Conservation (phyloP, 2,888 invertebrate species). For the Corbicula japonica region DNA sequence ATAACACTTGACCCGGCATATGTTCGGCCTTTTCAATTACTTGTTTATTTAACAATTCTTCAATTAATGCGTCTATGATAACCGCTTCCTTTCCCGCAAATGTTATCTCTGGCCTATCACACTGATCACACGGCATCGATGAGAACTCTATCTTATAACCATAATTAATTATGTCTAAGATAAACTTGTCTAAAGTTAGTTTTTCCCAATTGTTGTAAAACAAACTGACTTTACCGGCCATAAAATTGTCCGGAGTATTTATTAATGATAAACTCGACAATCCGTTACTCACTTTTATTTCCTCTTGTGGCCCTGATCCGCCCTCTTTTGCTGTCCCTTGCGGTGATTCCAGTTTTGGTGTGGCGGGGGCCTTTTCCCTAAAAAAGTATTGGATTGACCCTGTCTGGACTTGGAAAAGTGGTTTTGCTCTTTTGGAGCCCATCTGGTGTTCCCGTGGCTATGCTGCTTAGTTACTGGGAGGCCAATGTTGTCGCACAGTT, state of each 20-base stretch:
- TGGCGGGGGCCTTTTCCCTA: constrained; percentile 15
- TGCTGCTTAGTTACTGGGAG: neutral
- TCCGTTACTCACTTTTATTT: no score
- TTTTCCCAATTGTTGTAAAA: constrained; percentile 8
- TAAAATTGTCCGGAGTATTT: constrained; percentile 18
- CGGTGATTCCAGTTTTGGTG: neutral
- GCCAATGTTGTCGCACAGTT: constrained; percentile 3
- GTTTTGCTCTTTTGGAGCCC: no score
- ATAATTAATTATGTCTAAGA: constrained; percentile 20
- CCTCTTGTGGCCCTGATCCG: constrained; percentile 15
- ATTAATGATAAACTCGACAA: constrained; percentile 13
- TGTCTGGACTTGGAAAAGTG: neutral
- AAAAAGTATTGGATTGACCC: neutral
- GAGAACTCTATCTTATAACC: constrained; percentile 31
- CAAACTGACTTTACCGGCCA: constrained; percentile 8
- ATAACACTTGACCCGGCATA: constrained; percentile 3
- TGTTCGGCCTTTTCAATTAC: constrained; percentile 1
- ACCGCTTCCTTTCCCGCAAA: constrained; percentile 2
- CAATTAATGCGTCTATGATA: constrained; percentile 14
- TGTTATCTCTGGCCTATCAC: neutral
- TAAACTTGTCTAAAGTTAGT: constrained; percentile 22
- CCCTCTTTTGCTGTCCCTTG: neutral
- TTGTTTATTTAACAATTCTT: constrained; percentile 5
- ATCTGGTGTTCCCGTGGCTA: no score
- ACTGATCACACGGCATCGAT: neutral